Evolutionary conservation across 2,797 vertebrate species (phyloP), one percentile per base, ranked within the genome.

Genomic region (Hirundo rustica): DNA sequence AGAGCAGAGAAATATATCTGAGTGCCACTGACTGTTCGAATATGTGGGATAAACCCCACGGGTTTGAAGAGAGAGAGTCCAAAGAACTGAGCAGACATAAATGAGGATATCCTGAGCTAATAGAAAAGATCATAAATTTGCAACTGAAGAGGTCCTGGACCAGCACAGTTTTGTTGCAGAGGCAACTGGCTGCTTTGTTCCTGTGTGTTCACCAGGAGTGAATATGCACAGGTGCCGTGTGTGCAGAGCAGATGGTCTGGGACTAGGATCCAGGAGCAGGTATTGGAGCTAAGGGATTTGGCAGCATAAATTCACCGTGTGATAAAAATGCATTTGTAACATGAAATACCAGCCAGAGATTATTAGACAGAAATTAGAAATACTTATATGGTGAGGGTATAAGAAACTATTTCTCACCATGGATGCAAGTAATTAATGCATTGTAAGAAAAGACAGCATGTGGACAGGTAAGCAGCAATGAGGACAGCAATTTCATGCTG

Each of bases 171-270:
- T 70, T 76, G 26, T 47, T 2, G 1, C 34, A 60, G 70, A 54
- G 20, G 25, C 17, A 68, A 20, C 10, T 10, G 13, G 13, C 36
- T n/a, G 32, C 22, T 87, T 42, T 67, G 11, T 34, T 74, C 23
- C 29, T 1, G 1, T 1, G 3, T 60, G 44, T 51, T 88, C 51
- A 38, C 15, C 2, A 1, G 45, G 72, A 58, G 30, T 30, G 50
- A 76, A 44, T 21, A 53, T 0, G 3, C 15, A 13, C 26, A 1
- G 7, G 51, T 54, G n/a, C 38, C 16, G 1, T 15, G 5, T 7
- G 48, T 65, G 54, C 21, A 30, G 44, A 1, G 2, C 66, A 80
- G 58, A 61, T 48, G 21, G 38, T 60, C 40, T 80, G 86, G 76
- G 51, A 58, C 13, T 15, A 27, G 55, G 53, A 84, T 72, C n/a